Evolutionary conservation across 1,140 invertebrate species (phyloP), one percentile per base, ranked within the genome.

Genomic region (Onthophagus taurus): DNA sequence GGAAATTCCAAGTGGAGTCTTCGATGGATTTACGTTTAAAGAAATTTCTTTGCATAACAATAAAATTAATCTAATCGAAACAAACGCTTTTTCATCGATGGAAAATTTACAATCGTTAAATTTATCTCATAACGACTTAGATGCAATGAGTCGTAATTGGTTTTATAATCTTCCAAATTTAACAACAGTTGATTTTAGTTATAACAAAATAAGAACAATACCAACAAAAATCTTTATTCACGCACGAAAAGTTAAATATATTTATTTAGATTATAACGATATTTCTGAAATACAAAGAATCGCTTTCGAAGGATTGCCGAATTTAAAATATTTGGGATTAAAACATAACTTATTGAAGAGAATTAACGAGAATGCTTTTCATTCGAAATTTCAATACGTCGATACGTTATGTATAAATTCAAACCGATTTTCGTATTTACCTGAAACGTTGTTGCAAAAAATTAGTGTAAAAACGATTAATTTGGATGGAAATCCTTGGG

Each of bases 1-100:
- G 17, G 31, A 45, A 11, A 45, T 52, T 14, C 44, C 42, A 19
- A 45, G 42, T 30, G 47, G 44, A 18, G 18, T 44, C 8, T 52
- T 42, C 30, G 17, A 36, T 37, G 19, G n/a, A 20, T 20, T 20
- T n/a, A 6, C 19, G 11, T 36, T 36, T 36, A 36, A 19, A 36
- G 21, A 16, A 6, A 20, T 36, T 19, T 36, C 34, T n/a, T 16
- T 36, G n/a, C 23, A 36, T 13, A 21, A 36, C 11, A 36, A 36
- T 17, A 11, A 21, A 17, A 36, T 36, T 20, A 1, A 13, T 19
- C 4, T 2, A 14, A 36, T 36, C 18, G 34, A 36, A 6, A 16
- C n/a, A 7, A 19, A n/a, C 18, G 16, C 34, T 9, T 36, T 36
- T 17, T 11, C 34, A 20, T 20, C 19, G 9, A 36, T 36, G 34